Base-by-base conservation (phyloP, 2,888 invertebrate species). In the Hesperia comma region DNA sequence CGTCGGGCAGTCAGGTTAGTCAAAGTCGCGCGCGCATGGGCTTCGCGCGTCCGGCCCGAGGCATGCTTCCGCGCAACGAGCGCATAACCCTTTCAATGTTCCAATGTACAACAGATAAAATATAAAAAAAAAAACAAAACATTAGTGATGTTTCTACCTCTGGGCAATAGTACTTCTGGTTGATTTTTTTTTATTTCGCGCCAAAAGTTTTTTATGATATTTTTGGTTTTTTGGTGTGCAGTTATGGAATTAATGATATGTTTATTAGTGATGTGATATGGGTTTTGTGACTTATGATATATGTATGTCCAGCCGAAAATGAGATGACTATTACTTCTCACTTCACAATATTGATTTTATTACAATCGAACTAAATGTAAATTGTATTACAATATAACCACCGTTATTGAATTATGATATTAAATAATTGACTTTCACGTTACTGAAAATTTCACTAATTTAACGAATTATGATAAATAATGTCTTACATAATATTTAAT, bases 1-100 rank as follows among this genome's bases (percentile, higher is more conserved):
- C 32, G 83, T 80, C 79, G 78, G 69, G 68, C 69, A 69, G 68
- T 69, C 68, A 70, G 77, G 79, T 89, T 88, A 90, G 91, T 91
- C 81, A 82, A 78, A 78, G 79, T 77, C 82, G 84, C 90, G 90
- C 84, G 91, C 90, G 91, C 89, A 85, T 79, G 77, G 80, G 73
- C 72, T 79, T 82, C 89, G 85, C 88, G 89, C 82, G 77, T 76
- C 75, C 21, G 6, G 40, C 19, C 1, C 43, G 43, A 66, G 69
- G 49, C 61, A 63, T 61, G 61, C 32, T 51, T 58, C 51, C 53
- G 69, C 63, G 64, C 53, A 46, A 56, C 71, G 72, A 72, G 70
- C 21, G 32, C 33, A 12, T 32, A 63, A 43, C 21, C 51, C 21
- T 51, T 51, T 21, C 21, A 14, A 51, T 51, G 3, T 4, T 21